Base-by-base conservation (phyloP, 2,888 invertebrate species). In the Tetramorium bicarinatum region DNA sequence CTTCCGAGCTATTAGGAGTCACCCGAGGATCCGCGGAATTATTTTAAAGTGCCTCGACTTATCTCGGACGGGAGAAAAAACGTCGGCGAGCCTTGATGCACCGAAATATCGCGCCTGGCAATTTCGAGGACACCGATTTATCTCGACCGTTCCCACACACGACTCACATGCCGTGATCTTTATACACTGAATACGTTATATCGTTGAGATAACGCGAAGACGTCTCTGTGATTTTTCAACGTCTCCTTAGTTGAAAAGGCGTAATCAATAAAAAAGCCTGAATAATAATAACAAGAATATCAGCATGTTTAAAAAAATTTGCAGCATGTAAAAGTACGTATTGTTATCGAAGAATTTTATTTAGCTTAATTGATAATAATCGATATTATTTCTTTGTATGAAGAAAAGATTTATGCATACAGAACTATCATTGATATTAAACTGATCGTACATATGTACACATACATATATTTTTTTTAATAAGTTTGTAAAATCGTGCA, bases 1-100 rank as follows among this genome's bases (percentile, higher is more conserved):
- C 85, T 88, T 66, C 75, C 69, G 47, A 74, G 82, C 83, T 82
- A 87, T 90, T 90, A 85, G 79, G 64, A 82, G 38, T 82, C n/a
- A 69, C 54, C 75, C 64, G 71, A 77, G 76, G 79, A 85, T 83
- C 86, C 61, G 69, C 49, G 49, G 84, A 87, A 89, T 87, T 86
- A 88, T 90, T 90, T 86, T 85, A 84, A 87, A 88, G 79, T 83
- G 67, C 44, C 66, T 47, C 49, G 49, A 41, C 83, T 79, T 62
- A 59, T 62, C 47, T 66, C 15, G 49, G 61, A 75, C 75, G 77
- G 62, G 52, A 74, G 56, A 29, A 52, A 62, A 72, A 41, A 54
- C 21, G 74, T 64, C 47, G 72, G 64, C 54, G 77, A 67, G 59
- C 44, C 61, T 66, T 64, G 67, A 77, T 67, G 66, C 25, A 59